These are phyloP conservation scores for Ramphastos sulfuratus DNA, from an alignment of 2,113 vertebrate genomes.

Conservation along the genomic window DNA sequence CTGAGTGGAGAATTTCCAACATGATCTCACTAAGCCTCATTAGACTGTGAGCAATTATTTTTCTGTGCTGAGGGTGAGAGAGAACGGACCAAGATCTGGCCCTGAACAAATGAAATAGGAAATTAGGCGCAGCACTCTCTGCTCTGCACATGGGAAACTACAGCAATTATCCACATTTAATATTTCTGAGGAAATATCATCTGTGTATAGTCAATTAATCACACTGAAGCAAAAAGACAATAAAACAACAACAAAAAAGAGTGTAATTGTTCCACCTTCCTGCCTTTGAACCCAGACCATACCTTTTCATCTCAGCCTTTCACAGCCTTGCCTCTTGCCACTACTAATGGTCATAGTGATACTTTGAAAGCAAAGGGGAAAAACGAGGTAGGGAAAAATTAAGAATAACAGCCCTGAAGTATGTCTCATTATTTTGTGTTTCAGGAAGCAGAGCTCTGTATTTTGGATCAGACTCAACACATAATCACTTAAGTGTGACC, in stretches of 20 bases:
- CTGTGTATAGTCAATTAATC: not conserved
- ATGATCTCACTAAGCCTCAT: slow-evolving; percentile 20
- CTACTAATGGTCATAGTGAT: not conserved
- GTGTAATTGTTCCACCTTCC: not conserved
- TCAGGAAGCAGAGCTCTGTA: slow-evolving; percentile 8
- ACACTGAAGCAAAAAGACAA: not conserved
- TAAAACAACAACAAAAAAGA: not conserved
- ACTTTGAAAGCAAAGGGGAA: slow-evolving; percentile 1
- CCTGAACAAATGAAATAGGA: not conserved
- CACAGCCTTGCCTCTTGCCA: not conserved
- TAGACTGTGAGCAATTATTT: slow-evolving; percentile 30
- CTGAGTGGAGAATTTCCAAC: slow-evolving; percentile 15
- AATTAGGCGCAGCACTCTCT: not conserved
- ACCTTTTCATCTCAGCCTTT: not conserved
- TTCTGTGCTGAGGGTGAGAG: not conserved
- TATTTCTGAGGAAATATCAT: not conserved
- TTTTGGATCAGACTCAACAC: slow-evolving; percentile 19
- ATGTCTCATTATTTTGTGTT: not conserved
- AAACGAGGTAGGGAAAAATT: slow-evolving; percentile 9
- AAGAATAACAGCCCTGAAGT: not conserved
- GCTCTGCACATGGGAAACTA: not conserved
- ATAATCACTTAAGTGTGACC: not conserved
- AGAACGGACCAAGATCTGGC: not conserved
- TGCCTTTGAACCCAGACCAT: not conserved
- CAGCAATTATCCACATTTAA: not conserved